Base-by-base conservation (phyloP, 2,113 vertebrate species). In the Peromyscus leucopus region DNA sequence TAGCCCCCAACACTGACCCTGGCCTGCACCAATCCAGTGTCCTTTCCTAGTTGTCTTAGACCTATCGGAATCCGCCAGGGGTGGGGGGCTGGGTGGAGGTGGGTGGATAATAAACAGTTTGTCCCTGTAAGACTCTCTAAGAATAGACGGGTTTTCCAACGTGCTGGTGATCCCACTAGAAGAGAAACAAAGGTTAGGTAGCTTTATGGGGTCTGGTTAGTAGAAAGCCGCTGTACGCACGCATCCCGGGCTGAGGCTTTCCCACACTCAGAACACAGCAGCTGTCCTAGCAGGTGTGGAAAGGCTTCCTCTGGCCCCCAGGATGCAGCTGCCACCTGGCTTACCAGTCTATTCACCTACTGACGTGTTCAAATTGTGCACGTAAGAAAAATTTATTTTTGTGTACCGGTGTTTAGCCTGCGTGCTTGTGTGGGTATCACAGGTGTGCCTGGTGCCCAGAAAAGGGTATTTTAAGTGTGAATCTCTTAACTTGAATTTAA, bases 401-500 rank as follows among this genome's bases (percentile, higher is more conserved):
- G 24, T 63, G 59, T 17, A 10, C 28, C 24, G n/a, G 26, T 84
- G 15, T 84, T 63, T 65, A 42, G 59, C 26, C 26, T 65, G n/a
- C n/a, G 9, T 85, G 24, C 63, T 31, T 31, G 57, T 63, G 57
- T 84, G 82, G 39, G 13, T 3, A 42, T 7, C 82, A 61, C 24
- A 26, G 17, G 59, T 46, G 83, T 65, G 39, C 26, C 83, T 21
- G 39, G 36, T 39, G 36, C 55, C 80, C 80, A 39, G 59, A 85
- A 85, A 15, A 65, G 39, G 24, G 8, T 17, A 31, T 85, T 39
- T 28, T 46, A 31, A 65, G 2, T 85, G 63, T 65, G n/a, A 28
- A 17, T 65, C 59, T 63, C 39, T 85, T 65, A 63, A 31, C n/a
- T 89, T 84, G 75, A 90, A 69, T 96, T 90, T 33, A n/a, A 79